Conservation (phyloP, 2,797 vertebrate species). For the Avahi laniger region DNA sequence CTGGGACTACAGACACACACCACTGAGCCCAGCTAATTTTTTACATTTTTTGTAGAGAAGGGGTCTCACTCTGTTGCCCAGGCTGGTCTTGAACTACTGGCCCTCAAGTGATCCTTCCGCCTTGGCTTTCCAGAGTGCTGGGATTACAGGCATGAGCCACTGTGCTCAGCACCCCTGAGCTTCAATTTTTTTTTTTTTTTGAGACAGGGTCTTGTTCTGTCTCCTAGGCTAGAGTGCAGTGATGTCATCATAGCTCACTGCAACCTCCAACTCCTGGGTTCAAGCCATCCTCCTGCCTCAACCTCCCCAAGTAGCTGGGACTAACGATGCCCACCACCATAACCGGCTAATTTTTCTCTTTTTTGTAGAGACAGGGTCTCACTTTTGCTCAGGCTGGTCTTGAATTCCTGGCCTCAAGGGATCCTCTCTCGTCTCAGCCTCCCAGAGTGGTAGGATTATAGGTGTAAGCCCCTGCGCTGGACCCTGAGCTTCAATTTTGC, state of each 20-base stretch:
- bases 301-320: neutral
- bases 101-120: neutral
- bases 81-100: neutral
- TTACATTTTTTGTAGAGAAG: too few relatives aligned
- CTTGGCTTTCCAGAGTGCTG: neutral
- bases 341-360: neutral
- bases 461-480: neutral
- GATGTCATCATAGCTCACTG: neutral
- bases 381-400: neutral
- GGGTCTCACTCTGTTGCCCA: neutral
- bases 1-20: too few relatives aligned
- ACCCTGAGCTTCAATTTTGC: neutral
- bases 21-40: too few relatives aligned
- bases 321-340: neutral
- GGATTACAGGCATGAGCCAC: neutral
- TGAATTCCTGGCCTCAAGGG: neutral
- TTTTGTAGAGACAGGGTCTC: neutral
- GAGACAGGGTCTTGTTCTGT: neutral
- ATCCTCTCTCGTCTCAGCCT: neutral
- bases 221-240: neutral
- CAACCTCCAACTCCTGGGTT: neutral
- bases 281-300: neutral
- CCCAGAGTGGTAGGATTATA: neutral
- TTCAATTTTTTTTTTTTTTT: neutral
- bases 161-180: neutral